Evolutionary conservation across 2,113 vertebrate genomes (phyloP), one percentile per base, ranked within the genome.

Genomic region (Dipodomys ordii): DNA sequence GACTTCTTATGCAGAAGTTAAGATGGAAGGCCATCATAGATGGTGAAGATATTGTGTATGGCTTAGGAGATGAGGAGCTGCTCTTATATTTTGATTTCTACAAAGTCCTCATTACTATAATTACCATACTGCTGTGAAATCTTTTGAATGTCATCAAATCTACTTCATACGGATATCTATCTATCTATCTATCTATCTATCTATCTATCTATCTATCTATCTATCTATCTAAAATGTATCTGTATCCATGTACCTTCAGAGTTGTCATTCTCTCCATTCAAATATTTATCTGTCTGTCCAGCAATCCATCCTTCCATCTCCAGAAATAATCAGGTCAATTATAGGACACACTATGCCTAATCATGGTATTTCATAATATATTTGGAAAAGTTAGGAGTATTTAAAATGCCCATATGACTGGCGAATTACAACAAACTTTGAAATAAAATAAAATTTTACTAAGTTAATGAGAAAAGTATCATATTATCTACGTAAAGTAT

Each of bases 381-480:
- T 32, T 90, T 22, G 53, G 80, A 83, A 83, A 85, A 85, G 28
- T 68, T 39, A 77, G 9, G 16, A 80, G 65, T 19, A 84, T 64
- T 77, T 23, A 65, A 62, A 88, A 28, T 1, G 81, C 15, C 22
- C 62, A 22, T 32, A 49, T 78, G 60, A 64, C 39, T 15, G 95
- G 11, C 68, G 78, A 49, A 2, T 10, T 57, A 77, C 39, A 85
- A 53, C 0, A 65, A 23, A n/a, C 28, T 35, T 62, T 74, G 25
- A 74, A 83, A 82, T 60, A 67, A 80, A 91, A 53, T 65, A 71
- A 83, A 87, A 78, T 87, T 77, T 27, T 80, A 84, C 60, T 8
- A 89, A 67, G 60, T 84, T 57, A 53, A 27, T 39, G 19, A 19
- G 71, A 86, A 46, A 39, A n/a, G 62, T 0, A 64, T 18, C 3